These are phyloP conservation scores for Polypedilum vanderplanki DNA, from an alignment of 1,140 invertebrate species.

Conservation along the genomic window DNA sequence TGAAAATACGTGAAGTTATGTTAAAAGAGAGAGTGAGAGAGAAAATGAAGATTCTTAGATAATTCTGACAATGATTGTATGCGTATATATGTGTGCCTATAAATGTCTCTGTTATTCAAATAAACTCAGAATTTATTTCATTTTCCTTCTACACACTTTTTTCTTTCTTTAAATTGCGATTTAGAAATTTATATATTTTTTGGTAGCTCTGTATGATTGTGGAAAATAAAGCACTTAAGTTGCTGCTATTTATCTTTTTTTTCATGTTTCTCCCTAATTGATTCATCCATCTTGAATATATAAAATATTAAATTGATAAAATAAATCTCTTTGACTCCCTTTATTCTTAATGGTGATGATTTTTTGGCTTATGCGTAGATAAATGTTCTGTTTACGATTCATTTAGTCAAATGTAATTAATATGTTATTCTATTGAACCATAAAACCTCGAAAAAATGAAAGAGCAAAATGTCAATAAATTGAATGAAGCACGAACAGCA, in stretches of 20 bases:
- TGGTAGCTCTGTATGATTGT: neutral
- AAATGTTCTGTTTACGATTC: too few species aligned
- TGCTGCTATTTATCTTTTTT: constrained; percentile 3
- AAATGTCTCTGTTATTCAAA: constrained; percentile 14
- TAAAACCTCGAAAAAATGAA: too few species aligned
- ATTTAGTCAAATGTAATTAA: too few species aligned
- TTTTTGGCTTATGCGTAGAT: too few species aligned
- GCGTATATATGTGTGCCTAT: neutral
- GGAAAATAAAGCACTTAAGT: neutral
- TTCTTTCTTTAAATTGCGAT: neutral
- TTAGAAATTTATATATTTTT: constrained; percentile 20
- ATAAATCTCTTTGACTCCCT: too few species aligned
- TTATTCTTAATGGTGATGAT: too few species aligned
- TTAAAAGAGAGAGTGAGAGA: neutral
- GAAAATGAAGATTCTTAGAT: neutral
- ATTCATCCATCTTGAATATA: neutral
- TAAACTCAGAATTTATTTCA: neutral
- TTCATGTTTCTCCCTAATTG: neutral
- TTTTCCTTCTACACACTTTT: neutral
- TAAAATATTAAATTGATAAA: too few species aligned
- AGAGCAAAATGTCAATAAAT: too few species aligned
- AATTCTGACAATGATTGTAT: neutral
- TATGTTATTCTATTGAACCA: too few species aligned
- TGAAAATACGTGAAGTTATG: constrained; percentile 15
- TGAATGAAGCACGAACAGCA: too few species aligned